Conservation (phyloP, 2,888 invertebrate species). For the Kuschelorhynchus macadamiae region DNA sequence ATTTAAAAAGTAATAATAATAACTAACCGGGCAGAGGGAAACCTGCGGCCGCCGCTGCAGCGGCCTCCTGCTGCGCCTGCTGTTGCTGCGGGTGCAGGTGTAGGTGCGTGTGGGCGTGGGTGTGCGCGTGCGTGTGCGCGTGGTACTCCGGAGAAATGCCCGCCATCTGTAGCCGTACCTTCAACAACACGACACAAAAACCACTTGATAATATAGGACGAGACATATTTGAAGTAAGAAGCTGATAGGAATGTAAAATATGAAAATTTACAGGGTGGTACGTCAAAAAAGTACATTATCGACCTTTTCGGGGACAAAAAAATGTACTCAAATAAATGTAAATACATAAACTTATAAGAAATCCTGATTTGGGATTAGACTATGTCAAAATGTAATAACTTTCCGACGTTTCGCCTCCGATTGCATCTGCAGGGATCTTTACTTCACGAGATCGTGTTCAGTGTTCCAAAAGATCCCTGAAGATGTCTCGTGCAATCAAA, state of each 20-base stretch:
- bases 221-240: slow-evolving; percentile 21
- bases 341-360: no score
- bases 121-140: slow-evolving; percentile 93
- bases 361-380: no score
- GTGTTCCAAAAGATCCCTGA: no score
- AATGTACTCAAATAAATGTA: no score
- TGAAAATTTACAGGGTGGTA: neutral
- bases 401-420: no score
- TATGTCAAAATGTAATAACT: no score
- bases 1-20: no score
- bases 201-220: slow-evolving; percentile 48
- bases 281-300: no score
- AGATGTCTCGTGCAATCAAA: no score
- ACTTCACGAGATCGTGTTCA: no score
- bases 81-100: slow-evolving; percentile 86
- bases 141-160: slow-evolving; percentile 91
- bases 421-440: no score
- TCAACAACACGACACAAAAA: slow-evolving; percentile 55
- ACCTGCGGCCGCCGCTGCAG: slow-evolving; percentile 71
- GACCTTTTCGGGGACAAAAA: no score
- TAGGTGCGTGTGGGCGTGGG: slow-evolving; percentile 91
- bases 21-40: slow-evolving; percentile 73
- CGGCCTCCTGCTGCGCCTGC: slow-evolving; percentile 79
- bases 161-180: slow-evolving; percentile 90
- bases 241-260: neutral